A percentile compares a stretch with the other conserved stretches of the same genome.
These are phyloP conservation scores for Eilema caniola DNA, from an alignment of 2,888 invertebrate species.

Conservation along the genomic window DNA sequence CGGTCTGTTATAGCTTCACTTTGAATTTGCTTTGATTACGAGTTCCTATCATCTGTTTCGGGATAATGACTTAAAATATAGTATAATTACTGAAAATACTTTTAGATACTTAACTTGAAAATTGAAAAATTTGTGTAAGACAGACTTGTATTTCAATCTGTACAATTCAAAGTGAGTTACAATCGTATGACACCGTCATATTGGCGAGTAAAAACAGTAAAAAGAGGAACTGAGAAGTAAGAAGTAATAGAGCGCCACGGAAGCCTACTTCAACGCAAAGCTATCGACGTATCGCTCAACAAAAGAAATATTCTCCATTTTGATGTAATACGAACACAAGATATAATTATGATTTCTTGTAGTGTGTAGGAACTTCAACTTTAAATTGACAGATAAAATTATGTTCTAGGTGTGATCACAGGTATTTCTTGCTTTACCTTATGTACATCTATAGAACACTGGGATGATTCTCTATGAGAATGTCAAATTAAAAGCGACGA, in stretches of 20 bases:
- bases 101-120: neutral
- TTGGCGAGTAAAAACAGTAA: constrained; percentile 58
- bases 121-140: constrained; percentile 43
- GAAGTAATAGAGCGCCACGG: constrained; percentile 58
- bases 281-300: constrained; percentile 49
- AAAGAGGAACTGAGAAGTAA: constrained; percentile 48
- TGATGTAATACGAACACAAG: constrained; percentile 74
- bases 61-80: constrained; percentile 32
- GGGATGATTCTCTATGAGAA: neutral
- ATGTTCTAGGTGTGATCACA: constrained; percentile 12
- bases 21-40: constrained; percentile 53
- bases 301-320: constrained; percentile 47
- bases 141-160: constrained; percentile 38
- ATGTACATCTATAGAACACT: neutral
- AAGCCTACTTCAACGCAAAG: constrained; percentile 65
- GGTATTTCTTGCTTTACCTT: neutral
- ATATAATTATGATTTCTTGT: constrained; percentile 25
- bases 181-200: constrained; percentile 65
- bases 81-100: constrained; percentile 22
- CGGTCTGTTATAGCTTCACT: constrained; percentile 59
- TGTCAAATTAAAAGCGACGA: neutral
- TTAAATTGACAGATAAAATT: constrained; percentile 11
- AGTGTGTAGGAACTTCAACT: constrained; percentile 19
- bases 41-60: constrained; percentile 33
- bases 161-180: constrained; percentile 66